A percentile compares a stretch with the other conserved stretches of the same genome.
Conservation (phyloP, 2,888 invertebrate species). For the Drosophila rubida region DNA sequence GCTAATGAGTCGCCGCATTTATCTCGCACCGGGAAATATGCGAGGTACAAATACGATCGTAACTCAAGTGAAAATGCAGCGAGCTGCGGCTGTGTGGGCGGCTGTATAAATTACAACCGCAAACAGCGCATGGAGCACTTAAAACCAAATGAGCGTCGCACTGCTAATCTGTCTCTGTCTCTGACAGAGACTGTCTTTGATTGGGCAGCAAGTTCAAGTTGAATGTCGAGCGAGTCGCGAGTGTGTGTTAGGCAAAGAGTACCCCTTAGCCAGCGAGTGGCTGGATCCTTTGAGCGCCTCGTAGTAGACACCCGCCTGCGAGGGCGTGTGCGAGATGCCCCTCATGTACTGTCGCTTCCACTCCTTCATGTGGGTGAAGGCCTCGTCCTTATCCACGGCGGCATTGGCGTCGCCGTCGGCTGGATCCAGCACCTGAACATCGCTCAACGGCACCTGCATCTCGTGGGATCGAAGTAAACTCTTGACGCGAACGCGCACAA, state of each 20-base stretch:
- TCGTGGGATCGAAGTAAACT: background rate
- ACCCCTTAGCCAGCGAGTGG: slow-evolving; percentile 79
- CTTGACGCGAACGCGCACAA: slow-evolving; percentile 36
- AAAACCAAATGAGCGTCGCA: slow-evolving; percentile 55
- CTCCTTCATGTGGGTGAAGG: slow-evolving; percentile 70
- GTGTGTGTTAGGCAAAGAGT: slow-evolving; percentile 29
- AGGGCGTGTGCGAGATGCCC: slow-evolving; percentile 81
- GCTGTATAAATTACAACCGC: slow-evolving; percentile 74
- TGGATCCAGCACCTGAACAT: slow-evolving; percentile 76
- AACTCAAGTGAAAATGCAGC: slow-evolving; percentile 50
- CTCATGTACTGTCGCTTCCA: slow-evolving; percentile 83
- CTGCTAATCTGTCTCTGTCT: slow-evolving; percentile 57
- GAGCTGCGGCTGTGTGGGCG: slow-evolving; percentile 47
- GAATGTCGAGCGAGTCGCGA: slow-evolving; percentile 62
- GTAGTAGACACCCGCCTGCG: slow-evolving; percentile 82
- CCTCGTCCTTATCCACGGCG: slow-evolving; percentile 71
- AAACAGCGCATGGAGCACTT: slow-evolving; percentile 57
- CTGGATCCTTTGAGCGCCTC: slow-evolving; percentile 83
- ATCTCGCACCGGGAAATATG: slow-evolving; percentile 13
- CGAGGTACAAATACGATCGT: slow-evolving; percentile 50
- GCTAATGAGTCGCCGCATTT: slow-evolving; percentile 39
- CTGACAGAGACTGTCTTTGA: slow-evolving; percentile 22
- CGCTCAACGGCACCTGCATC: slow-evolving; percentile 76
- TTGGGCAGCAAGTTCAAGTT: slow-evolving; percentile 80
- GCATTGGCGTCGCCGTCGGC: slow-evolving; percentile 66